phyloP scores from a whole-genome alignment of 2,888 invertebrate species.

The Aporophyla lueneburgensis region DNA sequence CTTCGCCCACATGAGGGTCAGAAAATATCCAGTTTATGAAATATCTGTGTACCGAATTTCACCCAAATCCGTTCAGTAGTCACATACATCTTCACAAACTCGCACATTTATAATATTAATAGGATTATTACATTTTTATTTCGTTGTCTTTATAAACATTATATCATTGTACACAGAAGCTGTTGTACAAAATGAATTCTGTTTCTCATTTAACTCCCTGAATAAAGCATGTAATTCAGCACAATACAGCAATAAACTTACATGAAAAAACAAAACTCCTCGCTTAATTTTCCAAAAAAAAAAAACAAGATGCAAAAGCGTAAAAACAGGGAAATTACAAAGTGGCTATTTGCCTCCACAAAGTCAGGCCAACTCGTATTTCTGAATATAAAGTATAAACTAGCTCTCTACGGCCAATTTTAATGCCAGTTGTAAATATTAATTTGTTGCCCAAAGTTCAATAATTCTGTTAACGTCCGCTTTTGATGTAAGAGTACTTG shows the following conservation, averaged over 20 bases:
- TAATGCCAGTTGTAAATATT: slow-evolving; percentile 71
- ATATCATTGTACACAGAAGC: neutral
- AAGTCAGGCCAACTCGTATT: slow-evolving; percentile 21
- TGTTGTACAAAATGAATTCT: neutral
- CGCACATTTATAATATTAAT: too few relatives aligned
- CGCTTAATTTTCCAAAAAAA: neutral
- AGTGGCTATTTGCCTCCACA: slow-evolving; percentile 8
- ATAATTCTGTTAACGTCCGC: slow-evolving; percentile 59
- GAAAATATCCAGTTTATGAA: too few relatives aligned
- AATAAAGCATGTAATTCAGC: slow-evolving; percentile 9
- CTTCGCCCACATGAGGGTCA: too few relatives aligned
- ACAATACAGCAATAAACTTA: neutral
- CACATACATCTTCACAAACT: too few relatives aligned
- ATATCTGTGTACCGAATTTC: too few relatives aligned
- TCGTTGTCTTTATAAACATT: too few relatives aligned
- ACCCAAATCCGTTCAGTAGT: too few relatives aligned
- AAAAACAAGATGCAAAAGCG: neutral
- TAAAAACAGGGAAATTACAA: slow-evolving; percentile 5
- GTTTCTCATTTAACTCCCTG: neutral
- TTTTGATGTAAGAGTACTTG: slow-evolving; percentile 54
- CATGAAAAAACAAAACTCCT: neutral
- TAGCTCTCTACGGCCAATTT: slow-evolving; percentile 66
- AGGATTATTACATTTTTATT: neutral
- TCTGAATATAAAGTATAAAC: slow-evolving; percentile 44
- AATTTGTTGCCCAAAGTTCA: slow-evolving; percentile 70